These are phyloP conservation scores for Drosophila pegasa DNA, from an alignment of 2,888 invertebrate genomes.

Conservation along the genomic window DNA sequence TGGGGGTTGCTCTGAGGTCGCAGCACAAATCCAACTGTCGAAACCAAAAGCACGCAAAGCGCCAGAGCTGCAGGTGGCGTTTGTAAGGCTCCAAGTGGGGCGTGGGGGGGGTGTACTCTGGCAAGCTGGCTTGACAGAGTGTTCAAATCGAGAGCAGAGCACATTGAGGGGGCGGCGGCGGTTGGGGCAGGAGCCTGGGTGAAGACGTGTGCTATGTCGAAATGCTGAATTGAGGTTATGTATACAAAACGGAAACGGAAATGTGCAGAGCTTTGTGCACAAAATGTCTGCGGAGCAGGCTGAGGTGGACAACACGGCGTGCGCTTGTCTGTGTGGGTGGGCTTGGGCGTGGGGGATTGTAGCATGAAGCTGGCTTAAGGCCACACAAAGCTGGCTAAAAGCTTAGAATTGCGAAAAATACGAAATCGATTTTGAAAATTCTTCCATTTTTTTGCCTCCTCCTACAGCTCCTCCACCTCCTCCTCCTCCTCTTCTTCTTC, in stretches of 20 bases:
- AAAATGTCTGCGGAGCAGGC: conserved; percentile 67
- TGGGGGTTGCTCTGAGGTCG: conserved; percentile 71
- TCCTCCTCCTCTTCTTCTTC: neutral
- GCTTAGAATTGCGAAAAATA: conserved; percentile 77
- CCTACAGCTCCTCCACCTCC: conserved; percentile 11
- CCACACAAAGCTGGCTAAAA: conserved; percentile 73
- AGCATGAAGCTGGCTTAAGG: conserved; percentile 68
- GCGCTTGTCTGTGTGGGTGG: conserved; percentile 4
- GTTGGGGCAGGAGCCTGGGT: neutral
- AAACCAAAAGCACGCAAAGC: conserved; percentile 81
- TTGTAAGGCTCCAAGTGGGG: conserved; percentile 69
- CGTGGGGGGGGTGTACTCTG: neutral
- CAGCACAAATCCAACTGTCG: conserved; percentile 82
- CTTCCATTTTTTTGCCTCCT: conserved; percentile 17
- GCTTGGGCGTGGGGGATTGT: conserved; percentile 31
- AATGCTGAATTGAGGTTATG: conserved; percentile 82
- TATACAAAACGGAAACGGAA: conserved; percentile 82
- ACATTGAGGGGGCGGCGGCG: neutral
- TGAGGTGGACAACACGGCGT: conserved; percentile 26
- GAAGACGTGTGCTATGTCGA: conserved; percentile 59
- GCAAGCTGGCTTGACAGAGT: conserved; percentile 50
- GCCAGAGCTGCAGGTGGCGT: conserved; percentile 77
- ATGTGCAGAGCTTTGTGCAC: conserved; percentile 79
- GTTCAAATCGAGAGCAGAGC: conserved; percentile 42
- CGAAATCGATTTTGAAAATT: conserved; percentile 73